Evolutionary conservation across 2,113 vertebrate species (phyloP).

Genomic region (Columba livia): DNA sequence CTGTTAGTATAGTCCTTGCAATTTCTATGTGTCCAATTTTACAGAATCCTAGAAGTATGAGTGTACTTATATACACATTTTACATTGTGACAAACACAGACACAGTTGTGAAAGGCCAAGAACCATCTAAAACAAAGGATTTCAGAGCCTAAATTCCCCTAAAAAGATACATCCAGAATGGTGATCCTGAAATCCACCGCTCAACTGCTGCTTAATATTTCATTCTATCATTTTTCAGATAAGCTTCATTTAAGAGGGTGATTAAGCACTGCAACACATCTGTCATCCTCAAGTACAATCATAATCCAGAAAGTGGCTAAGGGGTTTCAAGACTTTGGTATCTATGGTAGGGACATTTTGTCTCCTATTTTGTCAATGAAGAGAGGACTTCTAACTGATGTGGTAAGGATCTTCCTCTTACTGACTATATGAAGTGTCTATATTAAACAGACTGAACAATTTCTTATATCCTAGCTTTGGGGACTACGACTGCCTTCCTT

Average conservation of each 20-base stretch:
- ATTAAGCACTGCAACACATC: not conserved
- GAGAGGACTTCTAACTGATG: not conserved
- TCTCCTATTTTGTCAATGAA: not conserved
- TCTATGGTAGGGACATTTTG: not conserved
- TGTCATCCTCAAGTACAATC: not conserved
- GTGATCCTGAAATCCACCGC: not conserved
- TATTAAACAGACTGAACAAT: not conserved
- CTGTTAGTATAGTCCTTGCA: not conserved
- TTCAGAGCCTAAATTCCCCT: not conserved
- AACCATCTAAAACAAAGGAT: not conserved
- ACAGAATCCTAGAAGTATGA: not conserved
- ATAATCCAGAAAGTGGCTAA: not conserved
- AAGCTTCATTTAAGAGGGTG: not conserved
- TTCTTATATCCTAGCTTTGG: not conserved
- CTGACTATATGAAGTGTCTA: not conserved
- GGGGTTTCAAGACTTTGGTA: not conserved
- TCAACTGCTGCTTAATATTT: not conserved
- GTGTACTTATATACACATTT: not conserved
- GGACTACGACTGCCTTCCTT: not conserved
- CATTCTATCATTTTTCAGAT: not conserved
- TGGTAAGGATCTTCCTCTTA: not conserved
- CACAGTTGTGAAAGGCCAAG: not conserved
- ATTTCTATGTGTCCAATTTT: not conserved
- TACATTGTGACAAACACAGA: not conserved
- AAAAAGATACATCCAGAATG: not conserved